Evolutionary conservation across 2,113 vertebrate species (phyloP), one percentile per base, ranked within the genome.

Genomic region (Pogona vitticeps): DNA sequence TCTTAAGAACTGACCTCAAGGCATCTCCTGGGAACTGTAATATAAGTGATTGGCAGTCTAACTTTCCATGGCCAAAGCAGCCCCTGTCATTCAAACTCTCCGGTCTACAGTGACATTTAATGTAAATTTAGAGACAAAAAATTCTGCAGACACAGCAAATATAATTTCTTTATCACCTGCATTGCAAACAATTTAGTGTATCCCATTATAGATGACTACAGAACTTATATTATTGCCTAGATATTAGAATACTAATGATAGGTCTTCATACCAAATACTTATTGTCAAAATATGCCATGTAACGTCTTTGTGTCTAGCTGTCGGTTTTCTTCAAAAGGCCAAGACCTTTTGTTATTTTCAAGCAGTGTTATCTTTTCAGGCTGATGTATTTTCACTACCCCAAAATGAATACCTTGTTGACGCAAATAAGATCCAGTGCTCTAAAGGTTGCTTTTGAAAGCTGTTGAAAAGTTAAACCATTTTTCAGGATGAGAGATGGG

Each of bases 311-410:
- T 8, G 52, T 89, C 91, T 80, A 52, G 31, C 38, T 88, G 77
- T 93, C 92, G 89, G 85, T 86, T 8, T 89, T 83, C 89, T 61
- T n/a, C 85, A 63, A 0, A 23, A 92, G 88, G 67, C 33, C 82
- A 92, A 86, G 88, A 91, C 78, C 75, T 93, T 90, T 85, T 63
- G 18, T 40, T 73, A 76, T n/a, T 10, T 28, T 61, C 76, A 84
- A 0, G 0, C 52, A 89, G 80, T 8, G 20, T 70, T n/a, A 90
- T 89, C 80, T 89, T 79, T 88, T 33, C 67, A 56, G 68, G 56
- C 61, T 94, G 88, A 31, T 73, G 61, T 58, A 80, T 88, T 79
- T 46, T 88, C 88, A 61, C 46, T 85, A 58, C 36, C 31, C 13
- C 20, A 0, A n/a, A 46, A 65, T 76, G 82, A 90, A 90, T 85